phyloP scores from a whole-genome alignment of 2,888 invertebrate species.

The Eupithecia dodoneata region DNA sequence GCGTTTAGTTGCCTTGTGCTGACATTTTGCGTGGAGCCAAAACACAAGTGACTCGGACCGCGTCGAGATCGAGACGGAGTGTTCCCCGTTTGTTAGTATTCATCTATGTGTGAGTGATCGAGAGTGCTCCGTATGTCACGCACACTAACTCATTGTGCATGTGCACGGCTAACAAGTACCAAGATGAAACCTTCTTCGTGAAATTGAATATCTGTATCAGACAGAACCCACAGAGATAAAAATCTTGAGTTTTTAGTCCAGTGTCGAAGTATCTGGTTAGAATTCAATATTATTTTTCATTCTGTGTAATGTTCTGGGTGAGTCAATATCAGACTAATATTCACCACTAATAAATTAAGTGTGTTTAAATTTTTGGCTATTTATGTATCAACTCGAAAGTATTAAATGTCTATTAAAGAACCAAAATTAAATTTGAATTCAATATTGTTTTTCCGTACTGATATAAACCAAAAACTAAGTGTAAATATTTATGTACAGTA shows the following conservation, averaged over 20 bases:
- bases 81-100: too few relatives aligned
- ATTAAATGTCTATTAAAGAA: not conserved
- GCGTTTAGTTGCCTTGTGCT: too few relatives aligned
- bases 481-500: constrained; percentile 41
- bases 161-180: too few relatives aligned
- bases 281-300: too few relatives aligned
- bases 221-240: not conserved
- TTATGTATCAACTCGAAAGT: not conserved
- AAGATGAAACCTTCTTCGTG: too few relatives aligned
- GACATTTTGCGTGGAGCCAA: too few relatives aligned
- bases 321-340: not conserved
- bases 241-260: not conserved
- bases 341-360: not conserved
- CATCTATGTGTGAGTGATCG: too few relatives aligned
- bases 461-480: constrained; percentile 46
- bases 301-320: not conserved
- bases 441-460: constrained; percentile 30
- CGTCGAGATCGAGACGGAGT: too few relatives aligned
- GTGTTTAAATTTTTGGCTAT: not conserved
- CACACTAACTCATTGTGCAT: too few relatives aligned
- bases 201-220: too few relatives aligned
- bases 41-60: too few relatives aligned
- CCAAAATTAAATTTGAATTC: not conserved
- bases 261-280: not conserved
- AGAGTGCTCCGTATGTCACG: too few relatives aligned